Base-by-base conservation (phyloP, 1,140 invertebrate species). In the Pogonomyrmex californicus region DNA sequence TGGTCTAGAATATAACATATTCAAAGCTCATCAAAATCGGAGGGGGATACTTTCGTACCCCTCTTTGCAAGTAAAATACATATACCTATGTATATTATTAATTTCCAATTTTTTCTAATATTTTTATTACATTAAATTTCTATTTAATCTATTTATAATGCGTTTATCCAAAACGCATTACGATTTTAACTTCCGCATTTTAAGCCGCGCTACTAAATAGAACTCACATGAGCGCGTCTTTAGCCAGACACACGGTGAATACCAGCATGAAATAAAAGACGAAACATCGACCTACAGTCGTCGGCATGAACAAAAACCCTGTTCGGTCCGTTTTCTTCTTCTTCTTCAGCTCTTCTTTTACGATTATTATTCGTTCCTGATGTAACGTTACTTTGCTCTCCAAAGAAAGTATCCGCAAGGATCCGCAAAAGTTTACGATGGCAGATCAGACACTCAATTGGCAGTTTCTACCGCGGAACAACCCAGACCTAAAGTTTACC, bases 161-260 rank as follows among this genome's bases (percentile, higher is more conserved):
- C 2, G 12, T 47, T 49, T 63, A 62, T 36, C 1, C 3, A 62
- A 49, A 47, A 30, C 6, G n/a, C 17, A 10, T 33, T 58, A 36
- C 17, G 9, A 12, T n/a, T 7, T 23, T 77, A 36, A 56, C n/a
- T 51, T 36, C 47, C 14, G 3, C 17, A 23, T 56, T 23, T 23
- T 56, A 14, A 4, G 44, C 30, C 44, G 5, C 1, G 23, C 12
- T 7, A 30, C 23, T 49, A 51, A 47, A 17, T 17, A 14, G 23
- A 86, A 92, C 93, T 94, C 71, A 93, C 93, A 89, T 93, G 85
- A 88, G 89, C 65, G 85, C 86, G 65, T 94, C 88, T 71, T 87
- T 92, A 83, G 92, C 90, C 38, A 90, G 82, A 77, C 90, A 91
- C n/a, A 58, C 70, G 66, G 51, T 87, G 75, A 75, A 68, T 76